phyloP scores from a whole-genome alignment of 2,113 vertebrate species.

The Ceyx cyanopectus region DNA sequence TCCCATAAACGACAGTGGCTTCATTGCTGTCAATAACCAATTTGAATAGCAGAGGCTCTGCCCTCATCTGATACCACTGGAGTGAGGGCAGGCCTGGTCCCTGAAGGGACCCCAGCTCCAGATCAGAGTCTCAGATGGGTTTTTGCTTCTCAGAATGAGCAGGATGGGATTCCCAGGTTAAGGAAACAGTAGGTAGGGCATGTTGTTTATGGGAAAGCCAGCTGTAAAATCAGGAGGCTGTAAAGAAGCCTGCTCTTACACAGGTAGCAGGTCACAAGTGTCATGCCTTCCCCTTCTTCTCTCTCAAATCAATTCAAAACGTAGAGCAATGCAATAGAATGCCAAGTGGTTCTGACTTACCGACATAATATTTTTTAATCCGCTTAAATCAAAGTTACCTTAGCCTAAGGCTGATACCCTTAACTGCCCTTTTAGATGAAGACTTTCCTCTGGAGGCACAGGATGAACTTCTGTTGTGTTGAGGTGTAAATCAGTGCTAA shows the following conservation, averaged over 20 bases:
- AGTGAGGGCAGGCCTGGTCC: neutral
- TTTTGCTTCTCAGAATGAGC: neutral
- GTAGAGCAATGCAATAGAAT: slow-evolving; percentile 7
- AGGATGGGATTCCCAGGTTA: neutral
- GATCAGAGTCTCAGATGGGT: neutral
- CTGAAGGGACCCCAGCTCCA: neutral
- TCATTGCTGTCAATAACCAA: neutral
- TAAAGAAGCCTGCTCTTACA: neutral
- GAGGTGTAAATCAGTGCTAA: neutral
- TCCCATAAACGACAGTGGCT: fast-evolving
- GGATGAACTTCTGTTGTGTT: fast-evolving
- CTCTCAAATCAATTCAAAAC: neutral
- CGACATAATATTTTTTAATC: neutral
- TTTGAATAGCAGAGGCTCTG: neutral
- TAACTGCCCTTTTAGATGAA: neutral
- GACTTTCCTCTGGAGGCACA: neutral
- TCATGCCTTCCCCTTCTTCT: neutral
- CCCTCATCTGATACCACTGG: fast-evolving
- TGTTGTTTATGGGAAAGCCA: neutral
- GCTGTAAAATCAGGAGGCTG: neutral
- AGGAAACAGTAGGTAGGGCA: neutral
- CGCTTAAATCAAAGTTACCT: neutral
- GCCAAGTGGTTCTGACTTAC: slow-evolving; percentile 1
- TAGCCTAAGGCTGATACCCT: neutral
- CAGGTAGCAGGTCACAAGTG: neutral